phyloP scores from a whole-genome alignment of 2,888 invertebrate species.

The Asteroscopus sphinx region DNA sequence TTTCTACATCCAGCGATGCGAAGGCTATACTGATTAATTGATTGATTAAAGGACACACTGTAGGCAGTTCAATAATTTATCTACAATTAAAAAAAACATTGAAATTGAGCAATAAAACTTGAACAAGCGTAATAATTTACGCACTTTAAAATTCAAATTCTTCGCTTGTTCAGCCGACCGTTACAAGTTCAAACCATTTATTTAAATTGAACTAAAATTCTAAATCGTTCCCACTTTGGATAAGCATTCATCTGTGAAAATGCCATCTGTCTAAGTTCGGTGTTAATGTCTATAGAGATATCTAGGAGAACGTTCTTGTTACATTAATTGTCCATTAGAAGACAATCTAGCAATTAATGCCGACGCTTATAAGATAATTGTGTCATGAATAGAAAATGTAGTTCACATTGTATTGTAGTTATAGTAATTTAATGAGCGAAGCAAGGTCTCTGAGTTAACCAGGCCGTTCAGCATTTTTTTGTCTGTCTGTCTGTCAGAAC shows the following conservation, averaged over 20 bases:
- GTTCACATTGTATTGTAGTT: background rate
- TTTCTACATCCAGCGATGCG: no score
- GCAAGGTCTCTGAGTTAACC: no score
- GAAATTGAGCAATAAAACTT: constrained; percentile 3
- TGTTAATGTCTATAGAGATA: constrained; percentile 16
- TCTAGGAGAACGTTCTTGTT: constrained; percentile 8
- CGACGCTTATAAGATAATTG: background rate
- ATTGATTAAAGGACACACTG: no score
- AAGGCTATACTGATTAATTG: no score
- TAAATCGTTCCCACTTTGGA: constrained; percentile 36
- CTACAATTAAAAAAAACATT: background rate
- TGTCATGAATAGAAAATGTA: constrained; percentile 2
- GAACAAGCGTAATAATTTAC: constrained; percentile 12
- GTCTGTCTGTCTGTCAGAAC: no score
- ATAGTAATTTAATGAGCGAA: background rate
- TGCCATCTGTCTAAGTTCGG: constrained; percentile 24
- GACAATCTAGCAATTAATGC: constrained; percentile 10
- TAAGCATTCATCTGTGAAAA: constrained; percentile 35
- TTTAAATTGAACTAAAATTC: constrained; percentile 39
- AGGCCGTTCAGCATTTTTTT: no score
- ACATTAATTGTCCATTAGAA: constrained; percentile 34
- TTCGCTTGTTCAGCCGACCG: constrained; percentile 7
- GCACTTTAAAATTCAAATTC: constrained; percentile 21
- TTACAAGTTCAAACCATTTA: constrained; percentile 29
- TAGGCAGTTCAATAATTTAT: background rate